Evolutionary conservation across 2,113 vertebrate species (phyloP), one percentile per base, ranked within the genome.

Genomic region (Choloepus hoffmanni): DNA sequence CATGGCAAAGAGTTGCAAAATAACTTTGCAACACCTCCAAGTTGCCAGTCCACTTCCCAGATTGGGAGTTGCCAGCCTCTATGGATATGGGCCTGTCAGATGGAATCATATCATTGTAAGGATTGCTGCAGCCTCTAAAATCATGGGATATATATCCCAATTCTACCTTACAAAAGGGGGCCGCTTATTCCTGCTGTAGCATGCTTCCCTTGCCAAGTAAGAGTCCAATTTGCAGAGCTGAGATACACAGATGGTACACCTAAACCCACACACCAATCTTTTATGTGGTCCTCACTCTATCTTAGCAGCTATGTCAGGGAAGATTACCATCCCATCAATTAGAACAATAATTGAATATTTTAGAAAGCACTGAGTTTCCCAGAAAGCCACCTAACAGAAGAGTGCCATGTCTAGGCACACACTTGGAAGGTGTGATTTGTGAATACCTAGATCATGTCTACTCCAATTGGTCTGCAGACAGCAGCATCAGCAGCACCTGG

Each of bases 391-490:
- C 30, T 36, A 14, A 24, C 43, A 4, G 43, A 85, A 65, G 45
- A 8, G 3, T 28, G 5, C 12, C 10, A 1, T 3, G 50, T 28
- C 26, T 7, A 9, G 30, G 18, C 33, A 24, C 28, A 48, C 4
- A 0, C 36, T 83, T 30, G 19, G 0, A 23, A 28, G 73, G 28
- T 18, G 83, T 60, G 8, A 63, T 45, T 76, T 43, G 30, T 26
- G 77, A 92, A 43, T 63, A 62, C 3, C 36, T 68, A 26, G 4
- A 33, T 78, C 15, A 4, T 77, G 76, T 89, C 53, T 86, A 1
- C 28, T 76, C 68, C 53, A 36, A 60, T 83, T 74, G 70, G 23
- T 53, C 70, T 28, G 26, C 26, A 43, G 26, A 68, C n/a, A 21
- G 78, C 18, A 77, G 30, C 15, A 16, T 70, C 50, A 73, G 48